Percentiles rank a stretch among this genome's conserved stretches.
Conservation (phyloP, 2,797 vertebrate species). For the Crenuchus spilurus region DNA sequence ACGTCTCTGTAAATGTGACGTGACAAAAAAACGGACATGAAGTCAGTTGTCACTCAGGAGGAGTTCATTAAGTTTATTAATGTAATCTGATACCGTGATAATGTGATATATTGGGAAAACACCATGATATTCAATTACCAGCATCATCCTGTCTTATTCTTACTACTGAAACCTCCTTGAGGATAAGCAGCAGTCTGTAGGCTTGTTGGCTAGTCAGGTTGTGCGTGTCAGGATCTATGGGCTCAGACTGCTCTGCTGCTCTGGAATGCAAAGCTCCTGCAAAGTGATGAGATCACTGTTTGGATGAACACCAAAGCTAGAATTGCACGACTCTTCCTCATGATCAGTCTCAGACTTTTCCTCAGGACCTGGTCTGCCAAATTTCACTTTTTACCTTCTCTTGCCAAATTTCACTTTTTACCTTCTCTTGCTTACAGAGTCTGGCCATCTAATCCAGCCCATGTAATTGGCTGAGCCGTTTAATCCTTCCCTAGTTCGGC, state of each 20-base stretch:
- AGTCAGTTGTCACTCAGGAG: no score
- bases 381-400: not conserved
- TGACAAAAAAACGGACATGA: no score
- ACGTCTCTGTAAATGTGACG: no score
- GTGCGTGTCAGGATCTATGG: not conserved
- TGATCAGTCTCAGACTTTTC: not conserved
- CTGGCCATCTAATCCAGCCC: slow-evolving; percentile 3
- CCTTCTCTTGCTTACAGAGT: not conserved
- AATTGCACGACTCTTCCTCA: not conserved
- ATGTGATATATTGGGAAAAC: no score
- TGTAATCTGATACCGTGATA: not conserved
- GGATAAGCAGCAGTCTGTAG: not conserved
- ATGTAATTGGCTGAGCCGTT: slow-evolving; percentile 10
- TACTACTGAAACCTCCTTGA: not conserved
- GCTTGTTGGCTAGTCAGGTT: not conserved
- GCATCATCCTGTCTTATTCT: not conserved
- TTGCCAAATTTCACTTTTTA: not conserved
- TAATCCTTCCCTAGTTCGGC: not conserved
- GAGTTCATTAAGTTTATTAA: no score
- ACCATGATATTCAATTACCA: no score
- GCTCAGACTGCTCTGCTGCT: not conserved
- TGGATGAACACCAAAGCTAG: slow-evolving; percentile 15
- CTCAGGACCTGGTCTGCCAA: not conserved
- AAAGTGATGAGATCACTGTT: slow-evolving; percentile 42
- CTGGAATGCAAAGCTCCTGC: slow-evolving; percentile 7